These are phyloP conservation scores for Pterocles gutturalis DNA, from an alignment of 2,113 vertebrate species.

Conservation along the genomic window DNA sequence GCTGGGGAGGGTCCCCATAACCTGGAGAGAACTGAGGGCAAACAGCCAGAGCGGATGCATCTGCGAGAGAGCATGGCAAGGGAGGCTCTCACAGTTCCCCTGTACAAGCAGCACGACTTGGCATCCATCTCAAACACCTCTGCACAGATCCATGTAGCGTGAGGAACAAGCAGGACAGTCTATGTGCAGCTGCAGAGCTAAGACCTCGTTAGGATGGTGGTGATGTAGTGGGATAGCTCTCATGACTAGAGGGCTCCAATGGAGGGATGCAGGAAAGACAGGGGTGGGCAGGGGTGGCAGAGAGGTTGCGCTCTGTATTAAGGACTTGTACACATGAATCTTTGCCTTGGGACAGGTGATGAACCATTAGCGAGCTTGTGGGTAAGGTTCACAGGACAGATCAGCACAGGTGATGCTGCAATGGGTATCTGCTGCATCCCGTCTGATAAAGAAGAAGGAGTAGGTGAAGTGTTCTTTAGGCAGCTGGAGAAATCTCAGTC, in stretches of 20 bases:
- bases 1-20: neutral
- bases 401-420: neutral
- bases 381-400: neutral
- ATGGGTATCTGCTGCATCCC: neutral
- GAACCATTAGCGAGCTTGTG: neutral
- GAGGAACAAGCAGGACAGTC: neutral
- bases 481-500: neutral
- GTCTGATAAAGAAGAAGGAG: neutral
- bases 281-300: too few relatives aligned
- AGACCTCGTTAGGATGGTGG: neutral
- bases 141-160: neutral
- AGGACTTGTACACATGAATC: neutral
- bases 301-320: neutral
- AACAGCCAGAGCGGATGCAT: neutral
- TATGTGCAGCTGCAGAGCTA: neutral
- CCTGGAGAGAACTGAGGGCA: neutral
- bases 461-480: neutral
- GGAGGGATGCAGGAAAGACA: neutral
- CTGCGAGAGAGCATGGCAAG: neutral
- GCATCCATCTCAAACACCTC: neutral
- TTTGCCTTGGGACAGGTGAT: neutral
- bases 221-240: neutral
- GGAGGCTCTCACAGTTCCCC: neutral
- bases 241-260: neutral
- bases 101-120: neutral